Evolutionary conservation across 2,113 vertebrate species (phyloP), one percentile per base, ranked within the genome.

Genomic region (Chascanopsetta lugubris): DNA sequence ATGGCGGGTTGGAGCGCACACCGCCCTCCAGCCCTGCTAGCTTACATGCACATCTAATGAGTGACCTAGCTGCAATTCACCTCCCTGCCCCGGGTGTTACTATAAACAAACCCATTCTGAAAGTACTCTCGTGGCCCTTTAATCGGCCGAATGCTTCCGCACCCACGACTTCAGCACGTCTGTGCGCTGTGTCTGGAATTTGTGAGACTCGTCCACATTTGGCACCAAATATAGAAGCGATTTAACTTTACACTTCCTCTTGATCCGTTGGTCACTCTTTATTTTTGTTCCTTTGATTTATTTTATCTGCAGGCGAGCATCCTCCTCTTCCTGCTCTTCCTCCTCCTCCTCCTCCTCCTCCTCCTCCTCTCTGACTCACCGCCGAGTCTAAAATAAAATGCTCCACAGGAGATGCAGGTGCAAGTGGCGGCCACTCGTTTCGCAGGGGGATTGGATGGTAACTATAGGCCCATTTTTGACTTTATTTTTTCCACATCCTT

Each of bases 331-430:
- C 42, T 48, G 15, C 38, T 36, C 34, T 5, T 36, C 34, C 12
- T 36, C 53, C n/a, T 50, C 75, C 66, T 50, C 43, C 36, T 46
- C 69, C 47, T 65, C 77, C 64, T 61, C 59, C 40, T 47, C 50
- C 51, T 43, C 68, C 22, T 55, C 75, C 20, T 69, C 54, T 76
- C 79, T 88, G 86, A 88, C 79, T 87, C 85, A 83, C 29, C 61
- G 65, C 79, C 15, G 56, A n/a, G 61, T 72, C 51, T 82, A 85
- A 87, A 87, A 89, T 80, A 84, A 84, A 84, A 75, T 10, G 20
- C 63, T 53, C 17, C 56, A 60, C 50, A 66, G 76, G 61, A 69
- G 71, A 70, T 64, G 69, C 79, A 83, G 81, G 81, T 83, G 74
- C 50, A 75, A 77, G 53, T 56, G 59, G 80, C 70, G 42, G 67